Evolutionary conservation across 2,113 vertebrate genomes (phyloP), one percentile per base, ranked within the genome.

Genomic region (Grammomys surdaster): DNA sequence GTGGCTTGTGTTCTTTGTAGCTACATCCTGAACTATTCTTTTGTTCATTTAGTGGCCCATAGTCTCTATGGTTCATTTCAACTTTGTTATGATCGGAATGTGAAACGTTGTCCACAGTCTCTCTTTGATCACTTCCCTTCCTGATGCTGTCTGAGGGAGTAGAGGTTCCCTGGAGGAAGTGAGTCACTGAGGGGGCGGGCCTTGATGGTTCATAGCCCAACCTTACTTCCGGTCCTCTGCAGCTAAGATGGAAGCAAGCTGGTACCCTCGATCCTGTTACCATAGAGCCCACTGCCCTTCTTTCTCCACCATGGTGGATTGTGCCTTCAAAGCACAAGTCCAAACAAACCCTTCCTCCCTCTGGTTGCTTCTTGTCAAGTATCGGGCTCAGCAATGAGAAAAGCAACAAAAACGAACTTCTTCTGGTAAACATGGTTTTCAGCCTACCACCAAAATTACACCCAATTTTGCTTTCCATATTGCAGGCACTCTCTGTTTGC

Each of bases 201-300:
- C 51, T 75, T 31, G 7, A 43, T 40, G 17, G 19, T 58, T 73
- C 20, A 43, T 6, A 46, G 16, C 2, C 36, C 22, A n/a, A 17
- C 33, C 24, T 51, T 40, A 10, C 28, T 73, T 89, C 70, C 70
- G 11, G 36, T 43, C 51, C 69, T 12, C 51, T 22, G 16, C 22
- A 70, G 7, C 36, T 11, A 54, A 40, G 48, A n/a, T 17, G 12
- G 46, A 54, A 72, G 9, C 33, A 72, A 88, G 22, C 33, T 28
- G 7, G 13, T 54, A 20, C 46, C 65, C 46, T 14, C 0, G 46
- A 0, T 69, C 43, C 31, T 20, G 1, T 33, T 56, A 5, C 48
- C 48, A 54, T 1, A 54, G 33, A 54, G 36, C 67, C 48, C 86
- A 56, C 33, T 9, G 8, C 69, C 51, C 54, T 43, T 56, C 22